Percentiles rank a stretch among this genome's conserved stretches.
phyloP scores from a whole-genome alignment of 1,140 invertebrate species.

The Scaptomyza graminum region DNA sequence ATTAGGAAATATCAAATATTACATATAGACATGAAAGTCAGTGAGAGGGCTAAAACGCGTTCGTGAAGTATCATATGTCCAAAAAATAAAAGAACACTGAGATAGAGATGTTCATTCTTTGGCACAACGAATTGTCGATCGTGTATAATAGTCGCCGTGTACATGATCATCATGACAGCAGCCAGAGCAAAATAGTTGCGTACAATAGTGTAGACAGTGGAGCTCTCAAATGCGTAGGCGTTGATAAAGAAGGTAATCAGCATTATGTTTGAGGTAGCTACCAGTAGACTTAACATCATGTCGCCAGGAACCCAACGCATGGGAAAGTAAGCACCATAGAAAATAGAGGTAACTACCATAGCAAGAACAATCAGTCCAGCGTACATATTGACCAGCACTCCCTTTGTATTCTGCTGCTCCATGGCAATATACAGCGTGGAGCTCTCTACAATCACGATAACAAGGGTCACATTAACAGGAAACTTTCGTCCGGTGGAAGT shows the following conservation, averaged over 20 bases:
- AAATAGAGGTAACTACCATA: conserved; percentile 36
- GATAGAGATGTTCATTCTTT: conserved; percentile 61
- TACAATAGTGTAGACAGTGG: background rate
- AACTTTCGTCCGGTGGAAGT: conserved; percentile 50
- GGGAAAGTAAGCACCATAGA: conserved; percentile 67
- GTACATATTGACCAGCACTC: conserved; percentile 50
- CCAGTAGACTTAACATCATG: conserved; percentile 50
- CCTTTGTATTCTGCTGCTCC: conserved; percentile 45
- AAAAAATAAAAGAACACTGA: conserved; percentile 64
- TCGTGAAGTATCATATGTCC: conserved; percentile 66
- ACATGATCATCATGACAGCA: conserved; percentile 58
- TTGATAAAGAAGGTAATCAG: conserved; percentile 58
- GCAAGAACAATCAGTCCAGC: conserved; percentile 45
- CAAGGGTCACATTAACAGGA: conserved; percentile 45
- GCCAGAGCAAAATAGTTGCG: conserved; percentile 55
- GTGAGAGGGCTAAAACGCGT: conserved; percentile 43
- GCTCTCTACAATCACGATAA: conserved; percentile 46
- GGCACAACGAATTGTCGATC: conserved; percentile 69
- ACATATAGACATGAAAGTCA: too few relatives aligned
- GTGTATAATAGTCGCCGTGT: conserved; percentile 69
- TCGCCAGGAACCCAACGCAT: conserved; percentile 67
- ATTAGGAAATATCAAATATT: too few relatives aligned
- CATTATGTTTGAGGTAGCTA: conserved; percentile 50
- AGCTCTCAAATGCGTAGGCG: conserved; percentile 4
- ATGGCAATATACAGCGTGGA: conserved; percentile 62